Percentiles rank a stretch among this genome's conserved stretches.
phyloP scores from a whole-genome alignment of 2,888 invertebrate species.

The Herminia tarsipennalis region DNA sequence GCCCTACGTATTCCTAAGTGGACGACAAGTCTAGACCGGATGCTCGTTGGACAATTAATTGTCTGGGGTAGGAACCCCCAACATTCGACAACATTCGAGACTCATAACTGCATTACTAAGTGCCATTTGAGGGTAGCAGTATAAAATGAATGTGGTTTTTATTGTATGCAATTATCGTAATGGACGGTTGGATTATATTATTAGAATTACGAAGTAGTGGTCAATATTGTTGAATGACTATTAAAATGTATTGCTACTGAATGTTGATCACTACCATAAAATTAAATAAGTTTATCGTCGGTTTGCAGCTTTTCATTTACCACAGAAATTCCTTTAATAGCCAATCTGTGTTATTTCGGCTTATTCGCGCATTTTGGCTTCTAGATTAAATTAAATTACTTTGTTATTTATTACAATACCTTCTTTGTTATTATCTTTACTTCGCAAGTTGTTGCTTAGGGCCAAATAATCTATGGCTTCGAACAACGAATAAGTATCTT shows the following conservation, averaged over 20 bases:
- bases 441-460: too few relatives aligned
- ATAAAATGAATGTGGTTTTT: slow-evolving; percentile 16
- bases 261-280: slow-evolving; percentile 2
- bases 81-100: slow-evolving; percentile 24
- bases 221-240: slow-evolving; percentile 11
- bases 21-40: slow-evolving; percentile 67
- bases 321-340: neutral
- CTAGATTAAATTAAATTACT: too few relatives aligned
- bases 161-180: slow-evolving; percentile 18
- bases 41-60: slow-evolving; percentile 58
- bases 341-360: too few relatives aligned
- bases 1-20: slow-evolving; percentile 34
- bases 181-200: slow-evolving; percentile 9
- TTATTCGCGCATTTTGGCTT: too few relatives aligned
- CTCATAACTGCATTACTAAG: slow-evolving; percentile 38
- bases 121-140: slow-evolving; percentile 16
- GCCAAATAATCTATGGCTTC: too few relatives aligned
- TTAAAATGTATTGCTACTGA: slow-evolving; percentile 8
- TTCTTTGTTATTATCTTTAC: too few relatives aligned
- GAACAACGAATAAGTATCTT: too few relatives aligned
- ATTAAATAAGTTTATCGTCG: neutral
- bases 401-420: too few relatives aligned
- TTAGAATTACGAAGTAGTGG: slow-evolving; percentile 12
- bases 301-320: neutral
- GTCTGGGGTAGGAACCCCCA: slow-evolving; percentile 37